Evolutionary conservation across 1,140 invertebrate species (phyloP).

Genomic region (Drosophila grimshawi): DNA sequence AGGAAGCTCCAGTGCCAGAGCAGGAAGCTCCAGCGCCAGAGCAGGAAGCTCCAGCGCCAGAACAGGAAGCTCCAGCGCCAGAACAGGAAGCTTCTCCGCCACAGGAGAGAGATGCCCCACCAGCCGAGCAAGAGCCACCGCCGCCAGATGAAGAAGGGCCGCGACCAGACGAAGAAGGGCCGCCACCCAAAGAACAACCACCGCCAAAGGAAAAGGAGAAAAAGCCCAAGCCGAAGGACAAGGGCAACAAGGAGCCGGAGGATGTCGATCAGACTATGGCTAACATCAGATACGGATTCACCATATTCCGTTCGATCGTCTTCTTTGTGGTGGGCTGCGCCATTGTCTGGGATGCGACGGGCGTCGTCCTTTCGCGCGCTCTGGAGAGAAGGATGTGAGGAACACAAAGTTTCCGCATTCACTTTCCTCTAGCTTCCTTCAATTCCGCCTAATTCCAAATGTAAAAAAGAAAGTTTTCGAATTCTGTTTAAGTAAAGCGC

Average conservation of each 20-base stretch:
- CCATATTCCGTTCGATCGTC: slow-evolving; percentile 11
- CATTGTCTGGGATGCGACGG: slow-evolving; percentile 20
- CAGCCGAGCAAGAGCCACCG: not conserved
- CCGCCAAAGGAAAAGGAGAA: not conserved
- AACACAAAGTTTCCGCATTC: not conserved
- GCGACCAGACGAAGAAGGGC: not conserved
- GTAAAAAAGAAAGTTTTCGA: not conserved
- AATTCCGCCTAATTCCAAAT: too few relatives aligned
- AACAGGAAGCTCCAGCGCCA: too few relatives aligned
- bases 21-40: not conserved
- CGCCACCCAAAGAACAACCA: not conserved
- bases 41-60: too few relatives aligned
- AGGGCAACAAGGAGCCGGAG: not conserved
- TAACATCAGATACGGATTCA: not conserved
- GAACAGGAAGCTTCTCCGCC: too few relatives aligned
- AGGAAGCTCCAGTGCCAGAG: not conserved
- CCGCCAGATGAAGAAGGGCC: not conserved
- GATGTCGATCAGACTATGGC: too few relatives aligned
- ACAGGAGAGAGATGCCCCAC: too few relatives aligned
- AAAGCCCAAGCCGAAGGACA: not conserved
- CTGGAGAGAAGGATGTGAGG: slow-evolving; percentile 11
- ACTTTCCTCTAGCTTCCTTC: too few relatives aligned
- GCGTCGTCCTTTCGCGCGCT: not conserved
- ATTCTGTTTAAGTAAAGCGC: not conserved
- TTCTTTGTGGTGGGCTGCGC: slow-evolving; percentile 27